These are phyloP conservation scores for Pseudomyrmex gracilis DNA, from an alignment of 1,140 invertebrate genomes.

Conservation along the genomic window DNA sequence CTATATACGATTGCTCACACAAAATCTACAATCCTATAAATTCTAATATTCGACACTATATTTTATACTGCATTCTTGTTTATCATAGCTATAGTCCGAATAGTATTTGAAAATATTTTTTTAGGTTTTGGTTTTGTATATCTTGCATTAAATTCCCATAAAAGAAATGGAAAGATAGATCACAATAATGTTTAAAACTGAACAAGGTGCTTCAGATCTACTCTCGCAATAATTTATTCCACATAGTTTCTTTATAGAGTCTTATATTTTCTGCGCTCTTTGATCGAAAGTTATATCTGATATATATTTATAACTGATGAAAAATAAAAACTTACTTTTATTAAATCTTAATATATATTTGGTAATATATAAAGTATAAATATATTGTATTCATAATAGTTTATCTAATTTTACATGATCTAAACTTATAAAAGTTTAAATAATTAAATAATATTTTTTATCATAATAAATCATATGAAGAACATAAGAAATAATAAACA, in stretches of 20 bases:
- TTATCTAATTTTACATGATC: too few relatives aligned
- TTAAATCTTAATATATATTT: too few relatives aligned
- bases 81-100: neutral
- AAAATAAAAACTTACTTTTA: too few relatives aligned
- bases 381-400: too few relatives aligned
- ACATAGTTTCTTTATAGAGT: conserved; percentile 13
- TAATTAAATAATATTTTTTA: too few relatives aligned
- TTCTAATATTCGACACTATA: neutral
- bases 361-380: too few relatives aligned
- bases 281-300: too few relatives aligned
- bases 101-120: conserved; percentile 1
- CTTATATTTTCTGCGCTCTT: neutral
- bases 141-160: conserved; percentile 4
- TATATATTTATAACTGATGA: too few relatives aligned
- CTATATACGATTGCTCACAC: neutral
- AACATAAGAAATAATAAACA: too few relatives aligned
- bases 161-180: conserved; percentile 23
- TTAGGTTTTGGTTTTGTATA: conserved; percentile 21
- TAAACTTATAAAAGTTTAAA: too few relatives aligned
- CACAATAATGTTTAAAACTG: conserved; percentile 31
- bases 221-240: conserved; percentile 19
- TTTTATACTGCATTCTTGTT: conserved; percentile 2
- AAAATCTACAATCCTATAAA: neutral
- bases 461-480: too few relatives aligned
- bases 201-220: conserved; percentile 37